A percentile compares a stretch with the other conserved stretches of the same genome.
Evolutionary conservation across 2,797 vertebrate species (phyloP).

Genomic region (Microctenopoma lineatum): DNA sequence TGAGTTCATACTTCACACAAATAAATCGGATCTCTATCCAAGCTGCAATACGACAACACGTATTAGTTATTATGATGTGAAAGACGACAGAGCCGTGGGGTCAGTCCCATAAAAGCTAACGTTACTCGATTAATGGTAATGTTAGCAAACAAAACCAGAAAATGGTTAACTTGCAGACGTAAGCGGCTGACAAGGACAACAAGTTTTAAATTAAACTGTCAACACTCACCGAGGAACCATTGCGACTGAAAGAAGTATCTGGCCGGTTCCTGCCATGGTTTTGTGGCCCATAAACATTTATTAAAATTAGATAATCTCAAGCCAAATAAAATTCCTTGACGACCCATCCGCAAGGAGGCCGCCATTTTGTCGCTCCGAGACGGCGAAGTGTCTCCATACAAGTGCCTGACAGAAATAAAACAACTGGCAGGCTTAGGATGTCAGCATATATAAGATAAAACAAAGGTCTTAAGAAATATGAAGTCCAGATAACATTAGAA

Average conservation of each 20-base stretch:
- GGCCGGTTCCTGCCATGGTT: slow-evolving; percentile 53
- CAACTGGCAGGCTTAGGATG: accelerated
- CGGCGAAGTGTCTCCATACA: slow-evolving; percentile 11
- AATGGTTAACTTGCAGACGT: slow-evolving; percentile 2
- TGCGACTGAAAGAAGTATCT: slow-evolving; percentile 75
- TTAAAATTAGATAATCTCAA: slow-evolving; percentile 65
- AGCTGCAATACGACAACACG: no score
- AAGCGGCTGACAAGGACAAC: slow-evolving; percentile 23
- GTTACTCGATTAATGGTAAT: no score
- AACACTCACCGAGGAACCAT: slow-evolving; percentile 78
- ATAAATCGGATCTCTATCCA: no score
- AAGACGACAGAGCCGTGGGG: not conserved
- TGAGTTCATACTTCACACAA: no score
- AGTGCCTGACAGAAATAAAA: slow-evolving; percentile 64
- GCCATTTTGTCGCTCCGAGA: slow-evolving; percentile 83
- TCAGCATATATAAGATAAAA: accelerated
- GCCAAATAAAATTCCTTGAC: slow-evolving; percentile 74
- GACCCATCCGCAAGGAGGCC: slow-evolving; percentile 84
- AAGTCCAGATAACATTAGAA: accelerated
- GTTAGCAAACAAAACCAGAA: not conserved
- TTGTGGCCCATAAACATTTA: slow-evolving; percentile 53
- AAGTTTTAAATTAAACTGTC: not conserved
- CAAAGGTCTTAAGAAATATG: accelerated
- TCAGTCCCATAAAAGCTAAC: not conserved
- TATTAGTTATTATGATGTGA: accelerated